phyloP scores from a whole-genome alignment of 2,113 vertebrate genomes.

The Vicugna pacos region DNA sequence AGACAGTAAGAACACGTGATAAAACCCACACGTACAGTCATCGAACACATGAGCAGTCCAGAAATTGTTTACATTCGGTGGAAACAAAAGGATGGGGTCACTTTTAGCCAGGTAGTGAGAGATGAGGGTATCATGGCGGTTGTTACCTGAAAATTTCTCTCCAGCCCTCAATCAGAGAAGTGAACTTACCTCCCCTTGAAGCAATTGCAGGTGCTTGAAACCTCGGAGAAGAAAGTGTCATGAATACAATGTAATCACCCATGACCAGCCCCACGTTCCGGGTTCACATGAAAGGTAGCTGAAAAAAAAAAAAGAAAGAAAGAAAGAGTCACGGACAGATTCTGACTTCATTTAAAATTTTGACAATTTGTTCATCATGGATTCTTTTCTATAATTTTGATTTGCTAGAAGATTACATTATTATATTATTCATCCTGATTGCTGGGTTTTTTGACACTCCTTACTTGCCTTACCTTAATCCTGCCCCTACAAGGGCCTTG shows the following conservation, averaged over 20 bases:
- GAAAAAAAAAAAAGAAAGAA: too few relatives aligned
- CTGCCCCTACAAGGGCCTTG: not conserved
- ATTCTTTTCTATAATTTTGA: constrained; percentile 5
- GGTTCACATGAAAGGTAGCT: not conserved
- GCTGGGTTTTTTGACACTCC: not conserved
- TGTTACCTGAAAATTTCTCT: not conserved
- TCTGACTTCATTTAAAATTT: not conserved
- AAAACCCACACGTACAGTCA: too few relatives aligned
- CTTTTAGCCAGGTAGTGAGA: not conserved
- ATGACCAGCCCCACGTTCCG: not conserved
- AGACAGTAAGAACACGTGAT: too few relatives aligned
- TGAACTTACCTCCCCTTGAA: not conserved
- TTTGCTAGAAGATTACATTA: not conserved
- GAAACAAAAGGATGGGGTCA: not conserved
- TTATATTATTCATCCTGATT: not conserved
- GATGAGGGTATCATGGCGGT: not conserved
- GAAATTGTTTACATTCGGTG: too few relatives aligned
- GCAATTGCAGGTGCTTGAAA: not conserved
- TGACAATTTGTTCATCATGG: not conserved
- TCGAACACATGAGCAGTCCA: too few relatives aligned
- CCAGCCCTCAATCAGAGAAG: not conserved
- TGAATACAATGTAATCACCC: not conserved
- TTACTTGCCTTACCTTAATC: not conserved
- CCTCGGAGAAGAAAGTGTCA: not conserved
- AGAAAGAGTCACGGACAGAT: not conserved